Evolutionary conservation across 2,888 invertebrate species (phyloP), one percentile per base, ranked within the genome.

Genomic region (Drosophila nr. perissopoda): DNA sequence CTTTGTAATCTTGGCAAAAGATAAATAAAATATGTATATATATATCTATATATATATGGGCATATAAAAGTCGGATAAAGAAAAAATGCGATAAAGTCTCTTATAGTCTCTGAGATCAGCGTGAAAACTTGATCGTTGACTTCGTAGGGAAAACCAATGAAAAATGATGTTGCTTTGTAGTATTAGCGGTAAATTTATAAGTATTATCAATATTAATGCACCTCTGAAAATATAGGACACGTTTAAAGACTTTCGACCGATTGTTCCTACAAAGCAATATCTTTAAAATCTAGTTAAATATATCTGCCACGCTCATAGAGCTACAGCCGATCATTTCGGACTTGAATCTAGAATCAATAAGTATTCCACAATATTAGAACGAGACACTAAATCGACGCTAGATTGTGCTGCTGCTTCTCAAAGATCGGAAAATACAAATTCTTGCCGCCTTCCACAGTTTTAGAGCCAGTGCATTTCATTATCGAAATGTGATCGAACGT

Each of bases 1-100:
- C 86, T 83, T 83, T 83, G 83, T 83, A 70, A 66, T 58, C 27
- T 71, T 72, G 68, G 48, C 31, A 61, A 31, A 61, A 69, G 16
- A 16, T 16, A 25, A 46, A 46, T 8, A 70, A 65, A 61, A 42
- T 7, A 31, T 25, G 11, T 33, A 46, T 56, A n/a, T 56, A 38
- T 36, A 36, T 34, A 36, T 27, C 10, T 56, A 38, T 38, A 27
- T 42, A 33, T 21, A 25, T 27, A 21, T 48, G 27, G 6, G 29
- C 21, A 57, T 51, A 64, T 65, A 48, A 52, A 54, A 53, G 57
- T 69, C 46, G 42, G 16, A 34, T 33, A 48, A 64, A 53, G 63
- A 69, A 73, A 73, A 70, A 60, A 10, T 60, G 63, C 48, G 66
- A 74, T 64, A 70, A 73, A 82, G 59, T 67, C 57, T 36, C 16